Evolutionary conservation across 1,140 invertebrate genomes (phyloP).

Genomic region (Pogonomyrmex californicus): DNA sequence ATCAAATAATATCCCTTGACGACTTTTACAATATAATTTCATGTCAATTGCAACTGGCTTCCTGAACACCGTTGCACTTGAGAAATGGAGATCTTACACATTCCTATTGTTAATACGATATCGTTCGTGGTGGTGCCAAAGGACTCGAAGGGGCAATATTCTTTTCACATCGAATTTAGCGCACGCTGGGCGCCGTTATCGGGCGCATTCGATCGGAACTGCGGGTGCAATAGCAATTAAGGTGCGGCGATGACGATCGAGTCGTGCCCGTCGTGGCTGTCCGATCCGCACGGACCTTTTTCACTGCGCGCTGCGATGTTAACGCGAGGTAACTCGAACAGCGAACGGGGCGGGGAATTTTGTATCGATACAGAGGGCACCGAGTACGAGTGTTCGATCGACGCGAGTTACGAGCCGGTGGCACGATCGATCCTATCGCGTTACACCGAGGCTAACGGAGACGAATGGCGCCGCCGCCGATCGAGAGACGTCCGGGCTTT

Average conservation of each 20-base stretch:
- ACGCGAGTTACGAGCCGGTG: constrained; percentile 43
- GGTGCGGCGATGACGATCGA: constrained; percentile 45
- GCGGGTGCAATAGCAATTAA: constrained; percentile 66
- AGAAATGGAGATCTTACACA: not conserved
- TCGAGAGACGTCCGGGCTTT: constrained; percentile 40
- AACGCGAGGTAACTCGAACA: constrained; percentile 46
- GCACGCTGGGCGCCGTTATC: constrained; percentile 32
- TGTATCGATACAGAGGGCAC: not conserved
- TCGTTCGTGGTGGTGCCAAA: not conserved
- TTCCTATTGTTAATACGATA: not conserved
- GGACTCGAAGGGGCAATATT: not conserved
- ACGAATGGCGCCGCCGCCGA: constrained; percentile 44
- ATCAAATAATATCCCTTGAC: too few relatives aligned
- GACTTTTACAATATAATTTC: not conserved
- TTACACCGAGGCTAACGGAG: constrained; percentile 39
- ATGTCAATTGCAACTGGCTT: not conserved
- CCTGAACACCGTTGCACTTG: not conserved
- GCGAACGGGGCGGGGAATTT: constrained; percentile 14
- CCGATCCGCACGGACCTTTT: constrained; percentile 14
- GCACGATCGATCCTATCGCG: constrained; percentile 44
- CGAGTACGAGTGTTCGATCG: constrained; percentile 14
- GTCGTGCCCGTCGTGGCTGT: constrained; percentile 34
- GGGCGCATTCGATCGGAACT: constrained; percentile 28
- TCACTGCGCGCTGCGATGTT: constrained; percentile 25
- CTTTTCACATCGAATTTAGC: not conserved